phyloP scores from a whole-genome alignment of 1,140 invertebrate species.

The Drosophila neocordata region DNA sequence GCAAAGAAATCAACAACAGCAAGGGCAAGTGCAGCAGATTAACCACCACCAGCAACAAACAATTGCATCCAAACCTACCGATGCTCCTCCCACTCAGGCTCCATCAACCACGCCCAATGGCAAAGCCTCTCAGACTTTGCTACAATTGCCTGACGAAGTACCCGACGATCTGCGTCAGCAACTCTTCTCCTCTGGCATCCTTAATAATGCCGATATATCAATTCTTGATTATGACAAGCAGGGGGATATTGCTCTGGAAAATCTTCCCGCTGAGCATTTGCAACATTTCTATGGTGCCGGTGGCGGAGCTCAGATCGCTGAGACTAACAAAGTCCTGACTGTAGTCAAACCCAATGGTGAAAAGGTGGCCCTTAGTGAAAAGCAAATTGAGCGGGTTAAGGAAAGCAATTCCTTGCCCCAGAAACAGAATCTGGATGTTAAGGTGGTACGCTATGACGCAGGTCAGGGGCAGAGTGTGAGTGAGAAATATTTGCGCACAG shows the following conservation, averaged over 20 bases:
- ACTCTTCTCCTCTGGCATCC: conserved; percentile 91
- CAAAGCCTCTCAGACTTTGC: conserved; percentile 83
- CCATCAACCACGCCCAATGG: conserved; percentile 58
- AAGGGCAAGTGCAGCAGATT: not conserved
- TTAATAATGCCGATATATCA: conserved; percentile 93
- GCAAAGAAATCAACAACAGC: conserved; percentile 59
- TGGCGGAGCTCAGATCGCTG: conserved; percentile 87
- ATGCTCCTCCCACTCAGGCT: conserved; percentile 19
- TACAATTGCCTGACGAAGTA: conserved; percentile 92
- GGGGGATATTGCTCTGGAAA: conserved; percentile 92
- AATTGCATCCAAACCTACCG: conserved; percentile 11
- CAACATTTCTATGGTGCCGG: conserved; percentile 92
- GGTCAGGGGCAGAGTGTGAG: conserved; percentile 89
- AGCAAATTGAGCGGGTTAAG: conserved; percentile 84
- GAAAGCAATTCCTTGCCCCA: conserved; percentile 79
- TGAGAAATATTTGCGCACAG: conserved; percentile 88
- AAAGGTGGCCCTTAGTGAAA: conserved; percentile 83
- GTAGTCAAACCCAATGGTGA: conserved; percentile 86
- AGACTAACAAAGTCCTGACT: conserved; percentile 87
- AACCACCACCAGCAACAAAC: not conserved
- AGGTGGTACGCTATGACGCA: conserved; percentile 91
- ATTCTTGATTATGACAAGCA: conserved; percentile 93
- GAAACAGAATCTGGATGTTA: conserved; percentile 89
- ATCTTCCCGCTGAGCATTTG: conserved; percentile 92
- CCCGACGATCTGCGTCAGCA: conserved; percentile 93